Evolutionary conservation across 92 coral and sea anemone genomes (phyloP).

Genomic region (Parazoanthus atlanticus): DNA sequence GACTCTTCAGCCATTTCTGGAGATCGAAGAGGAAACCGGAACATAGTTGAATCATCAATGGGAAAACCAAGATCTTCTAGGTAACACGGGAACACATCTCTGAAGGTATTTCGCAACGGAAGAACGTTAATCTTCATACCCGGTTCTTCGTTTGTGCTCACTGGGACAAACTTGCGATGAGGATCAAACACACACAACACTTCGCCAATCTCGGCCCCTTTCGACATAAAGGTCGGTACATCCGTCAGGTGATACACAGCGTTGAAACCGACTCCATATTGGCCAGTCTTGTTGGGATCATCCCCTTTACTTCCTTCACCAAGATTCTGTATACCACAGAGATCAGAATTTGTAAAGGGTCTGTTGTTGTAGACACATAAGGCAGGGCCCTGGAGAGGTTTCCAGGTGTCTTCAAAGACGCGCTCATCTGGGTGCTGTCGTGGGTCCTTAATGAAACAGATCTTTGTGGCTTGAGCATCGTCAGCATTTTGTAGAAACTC

Average conservation of each 20-base stretch:
- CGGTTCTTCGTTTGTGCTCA: constrained; percentile 57
- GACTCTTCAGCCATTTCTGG: constrained; percentile 50
- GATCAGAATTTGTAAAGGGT: constrained; percentile 74
- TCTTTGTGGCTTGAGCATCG: constrained; percentile 77
- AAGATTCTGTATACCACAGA: constrained; percentile 72
- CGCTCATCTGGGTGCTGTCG: constrained; percentile 61
- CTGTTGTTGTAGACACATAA: constrained; percentile 78
- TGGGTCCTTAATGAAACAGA: constrained; percentile 79
- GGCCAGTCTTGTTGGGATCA: constrained; percentile 90
- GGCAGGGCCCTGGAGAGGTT: constrained; percentile 86
- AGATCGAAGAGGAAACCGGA: constrained; percentile 63
- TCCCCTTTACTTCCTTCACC: constrained; percentile 87
- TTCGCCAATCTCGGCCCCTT: constrained; percentile 68
- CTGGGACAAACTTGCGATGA: constrained; percentile 71
- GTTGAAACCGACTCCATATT: constrained; percentile 87
- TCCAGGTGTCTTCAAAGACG: constrained; percentile 74
- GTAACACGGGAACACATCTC: constrained; percentile 68
- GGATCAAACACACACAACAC: constrained; percentile 83
- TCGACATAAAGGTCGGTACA: constrained; percentile 73
- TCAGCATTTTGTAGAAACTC: too few species aligned
- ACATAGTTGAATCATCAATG: constrained; percentile 62
- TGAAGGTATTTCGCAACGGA: constrained; percentile 39
- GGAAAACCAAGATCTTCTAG: constrained; percentile 51
- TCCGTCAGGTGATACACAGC: constrained; percentile 89
- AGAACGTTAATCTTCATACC: constrained; percentile 62